A percentile compares a stretch with the other conserved stretches of the same genome.
These are phyloP conservation scores for Tenrec ecaudatus DNA, from an alignment of 2,113 vertebrate species.

Conservation along the genomic window DNA sequence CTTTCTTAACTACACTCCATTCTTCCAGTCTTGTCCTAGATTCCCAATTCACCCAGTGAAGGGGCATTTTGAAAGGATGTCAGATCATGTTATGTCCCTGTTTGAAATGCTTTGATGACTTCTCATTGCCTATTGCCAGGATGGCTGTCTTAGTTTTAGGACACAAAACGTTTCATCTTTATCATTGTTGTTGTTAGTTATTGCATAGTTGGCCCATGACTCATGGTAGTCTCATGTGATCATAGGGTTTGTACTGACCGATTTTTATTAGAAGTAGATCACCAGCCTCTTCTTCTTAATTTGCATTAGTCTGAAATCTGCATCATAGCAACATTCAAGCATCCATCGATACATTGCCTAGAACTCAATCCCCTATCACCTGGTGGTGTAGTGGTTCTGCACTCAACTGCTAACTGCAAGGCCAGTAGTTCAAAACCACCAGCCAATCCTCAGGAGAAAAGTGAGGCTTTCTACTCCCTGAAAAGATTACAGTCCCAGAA, in stretches of 20 bases:
- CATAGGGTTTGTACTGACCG: background rate
- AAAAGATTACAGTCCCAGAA: too few relatives aligned
- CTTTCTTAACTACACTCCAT: background rate
- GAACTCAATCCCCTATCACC: too few relatives aligned
- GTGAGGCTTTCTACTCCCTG: too few relatives aligned
- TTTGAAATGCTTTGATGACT: background rate
- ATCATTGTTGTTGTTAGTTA: background rate
- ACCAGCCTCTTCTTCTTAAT: background rate
- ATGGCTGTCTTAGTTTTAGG: background rate
- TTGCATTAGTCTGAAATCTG: background rate
- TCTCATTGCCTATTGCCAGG: background rate
- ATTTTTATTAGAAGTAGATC: background rate
- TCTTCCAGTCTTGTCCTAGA: background rate
- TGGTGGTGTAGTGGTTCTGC: too few relatives aligned
- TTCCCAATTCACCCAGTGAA: background rate
- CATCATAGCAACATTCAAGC: background rate
- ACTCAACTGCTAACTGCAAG: too few relatives aligned
- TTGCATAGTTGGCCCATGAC: background rate
- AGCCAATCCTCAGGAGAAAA: too few relatives aligned
- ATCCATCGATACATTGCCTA: background rate
- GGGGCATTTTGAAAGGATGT: conserved; percentile 14
- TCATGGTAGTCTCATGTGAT: background rate
- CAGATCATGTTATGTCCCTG: background rate
- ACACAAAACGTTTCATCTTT: background rate
- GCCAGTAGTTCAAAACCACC: too few relatives aligned